Percentiles rank a stretch among this genome's conserved stretches.
phyloP scores from a whole-genome alignment of 92 coral and sea anemone genomes.

The Actinernus sp. region DNA sequence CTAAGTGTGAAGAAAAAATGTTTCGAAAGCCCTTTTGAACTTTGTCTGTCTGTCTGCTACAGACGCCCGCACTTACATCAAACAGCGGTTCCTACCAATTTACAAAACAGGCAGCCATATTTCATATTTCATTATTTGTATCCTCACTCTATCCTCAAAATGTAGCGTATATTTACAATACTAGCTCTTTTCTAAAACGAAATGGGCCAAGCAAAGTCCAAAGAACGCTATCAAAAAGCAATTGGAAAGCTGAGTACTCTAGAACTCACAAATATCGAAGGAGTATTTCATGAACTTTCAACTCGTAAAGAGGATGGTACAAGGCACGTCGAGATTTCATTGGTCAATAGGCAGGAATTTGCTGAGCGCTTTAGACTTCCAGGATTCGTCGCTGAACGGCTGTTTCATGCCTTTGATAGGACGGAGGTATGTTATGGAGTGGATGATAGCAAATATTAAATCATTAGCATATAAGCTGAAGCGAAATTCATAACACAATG shows the following conservation, averaged over 20 bases:
- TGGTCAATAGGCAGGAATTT: slow-evolving; percentile 90
- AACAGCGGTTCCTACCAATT: too few relatives aligned
- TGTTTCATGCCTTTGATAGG: slow-evolving; percentile 96
- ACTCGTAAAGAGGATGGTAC: slow-evolving; percentile 90
- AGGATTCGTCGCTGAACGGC: slow-evolving; percentile 94
- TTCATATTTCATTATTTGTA: too few relatives aligned
- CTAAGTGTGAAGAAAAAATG: too few relatives aligned
- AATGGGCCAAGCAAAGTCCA: slow-evolving; percentile 92
- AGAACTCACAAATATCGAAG: slow-evolving; percentile 88
- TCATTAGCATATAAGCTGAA: too few relatives aligned
- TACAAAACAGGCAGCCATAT: too few relatives aligned
- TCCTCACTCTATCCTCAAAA: too few relatives aligned
- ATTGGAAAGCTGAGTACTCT: slow-evolving; percentile 89
- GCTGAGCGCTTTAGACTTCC: slow-evolving; percentile 97
- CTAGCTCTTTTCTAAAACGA: too few relatives aligned
- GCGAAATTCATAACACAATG: background rate
- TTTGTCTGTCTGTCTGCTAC: too few relatives aligned
- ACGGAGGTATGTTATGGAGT: slow-evolving; percentile 57
- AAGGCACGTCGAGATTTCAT: slow-evolving; percentile 80
- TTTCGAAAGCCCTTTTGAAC: too few relatives aligned
- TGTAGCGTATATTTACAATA: too few relatives aligned
- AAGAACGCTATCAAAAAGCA: slow-evolving; percentile 84
- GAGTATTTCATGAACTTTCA: slow-evolving; percentile 92
- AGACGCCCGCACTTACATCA: too few relatives aligned
- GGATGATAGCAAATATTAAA: background rate